Percentiles rank a stretch among this genome's conserved stretches.
Conservation (phyloP, 1,140 invertebrate species). For the Lepidurus couesii region DNA sequence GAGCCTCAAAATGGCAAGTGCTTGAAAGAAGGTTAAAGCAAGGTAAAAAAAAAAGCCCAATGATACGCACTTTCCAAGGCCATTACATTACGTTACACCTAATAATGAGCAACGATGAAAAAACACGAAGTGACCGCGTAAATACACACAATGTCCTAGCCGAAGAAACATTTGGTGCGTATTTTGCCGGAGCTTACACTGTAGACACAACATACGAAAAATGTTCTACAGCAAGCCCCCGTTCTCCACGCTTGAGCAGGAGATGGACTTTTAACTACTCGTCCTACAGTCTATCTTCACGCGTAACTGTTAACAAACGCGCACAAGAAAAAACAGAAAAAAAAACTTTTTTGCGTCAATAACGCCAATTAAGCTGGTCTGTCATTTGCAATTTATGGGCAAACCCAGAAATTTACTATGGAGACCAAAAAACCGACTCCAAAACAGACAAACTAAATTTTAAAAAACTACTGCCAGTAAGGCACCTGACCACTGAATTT, state of each 20-base stretch:
- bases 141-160: too few relatives aligned
- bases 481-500: too few relatives aligned
- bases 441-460: background rate
- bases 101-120: background rate
- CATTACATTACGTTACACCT: background rate
- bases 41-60: background rate
- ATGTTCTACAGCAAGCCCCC: background rate
- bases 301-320: too few relatives aligned
- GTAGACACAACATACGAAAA: background rate
- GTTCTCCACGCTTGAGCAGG: too few relatives aligned
- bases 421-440: background rate
- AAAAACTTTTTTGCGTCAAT: background rate
- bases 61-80: background rate
- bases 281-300: too few relatives aligned
- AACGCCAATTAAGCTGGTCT: too few relatives aligned
- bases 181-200: too few relatives aligned
- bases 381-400: too few relatives aligned
- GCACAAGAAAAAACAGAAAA: background rate
- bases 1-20: too few relatives aligned
- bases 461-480: background rate
- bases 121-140: too few relatives aligned
- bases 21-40: background rate
- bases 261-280: background rate
- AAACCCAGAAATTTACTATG: background rate
- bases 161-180: too few relatives aligned